Conservation (phyloP, 2,113 vertebrate genomes). For the Laticauda colubrina region DNA sequence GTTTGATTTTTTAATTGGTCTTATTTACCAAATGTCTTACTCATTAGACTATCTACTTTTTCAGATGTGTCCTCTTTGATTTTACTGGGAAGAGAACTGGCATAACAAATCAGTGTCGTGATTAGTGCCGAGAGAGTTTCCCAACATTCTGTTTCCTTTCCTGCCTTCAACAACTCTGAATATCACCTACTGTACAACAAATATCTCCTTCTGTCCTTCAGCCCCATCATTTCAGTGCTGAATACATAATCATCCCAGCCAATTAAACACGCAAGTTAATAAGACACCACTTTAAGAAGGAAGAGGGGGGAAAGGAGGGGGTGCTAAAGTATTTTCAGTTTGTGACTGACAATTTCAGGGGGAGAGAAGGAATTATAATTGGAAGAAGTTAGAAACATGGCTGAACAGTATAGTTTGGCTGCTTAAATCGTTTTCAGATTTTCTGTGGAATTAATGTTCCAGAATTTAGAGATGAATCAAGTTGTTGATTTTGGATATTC, state of each 20-base stretch:
- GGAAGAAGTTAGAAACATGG: neutral
- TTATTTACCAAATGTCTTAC: slow-evolving; percentile 76
- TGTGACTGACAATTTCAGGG: neutral
- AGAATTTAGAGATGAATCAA: neutral
- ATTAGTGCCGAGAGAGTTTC: slow-evolving; percentile 18
- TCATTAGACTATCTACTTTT: slow-evolving; percentile 69
- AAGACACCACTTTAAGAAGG: neutral
- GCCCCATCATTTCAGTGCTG: neutral
- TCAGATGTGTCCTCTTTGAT: slow-evolving; percentile 61
- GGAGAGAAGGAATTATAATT: neutral
- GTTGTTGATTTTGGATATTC: neutral
- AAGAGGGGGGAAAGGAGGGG: neutral
- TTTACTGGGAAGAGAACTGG: slow-evolving; percentile 41
- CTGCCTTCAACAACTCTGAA: neutral
- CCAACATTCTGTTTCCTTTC: slow-evolving; percentile 7
- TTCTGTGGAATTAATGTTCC: neutral
- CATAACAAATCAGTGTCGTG: slow-evolving; percentile 13
- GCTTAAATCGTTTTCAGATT: neutral
- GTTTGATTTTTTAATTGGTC: slow-evolving; percentile 71
- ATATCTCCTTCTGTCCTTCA: neutral
- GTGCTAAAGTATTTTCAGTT: neutral
- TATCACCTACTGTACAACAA: neutral
- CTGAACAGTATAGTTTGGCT: neutral
- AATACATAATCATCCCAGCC: neutral
- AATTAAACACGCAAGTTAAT: neutral